Base-by-base conservation (phyloP, 2,797 vertebrate species). In the Pseudocheirus occidentalis region DNA sequence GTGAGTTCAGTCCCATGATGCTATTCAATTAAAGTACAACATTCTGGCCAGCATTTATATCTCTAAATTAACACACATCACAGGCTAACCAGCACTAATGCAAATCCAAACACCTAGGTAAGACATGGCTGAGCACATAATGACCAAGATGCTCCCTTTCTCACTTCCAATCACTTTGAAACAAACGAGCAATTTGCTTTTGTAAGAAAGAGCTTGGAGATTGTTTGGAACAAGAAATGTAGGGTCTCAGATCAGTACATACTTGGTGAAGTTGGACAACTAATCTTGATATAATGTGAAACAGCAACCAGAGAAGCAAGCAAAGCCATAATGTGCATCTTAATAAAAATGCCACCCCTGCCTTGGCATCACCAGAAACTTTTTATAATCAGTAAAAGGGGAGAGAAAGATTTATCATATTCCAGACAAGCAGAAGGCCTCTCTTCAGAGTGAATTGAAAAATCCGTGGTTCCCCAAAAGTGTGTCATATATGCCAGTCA, bases 31-130 rank as follows among this genome's bases (percentile, higher is more conserved):
- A 95, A 98, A 97, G 92, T 57, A 94, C 46, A 94, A 87, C 95
- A 87, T 0, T 21, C 58, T 93, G 92, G 92, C 29, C 93, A 96
- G 94, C 95, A 96, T 97, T 97, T 98, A 90, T 92, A 90, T 90
- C 59, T 96, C 92, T 96, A 96, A 98, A 98, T 95, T 97, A 97
- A 91, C 94, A 92, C 90, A 91, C 66, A 93, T 96, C 90, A 92
- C 93, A 92, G 93, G 55, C 40, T 97, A 97, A 97, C 56, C 89
- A 94, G 92, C 57, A 46, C 58, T 92, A 90, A 95, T 91, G 94
- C 56, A 97, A 96, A 96, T 66, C 92, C 58, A 96, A 96, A 97
- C 28, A 94, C 81, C 97, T 97, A 28, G 40, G 90, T 94, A 97
- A 98, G 92, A 97, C 90, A 90, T 90, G 89, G 91, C 1, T 95